Conservation (phyloP, 2,797 vertebrate species). For the Fringilla coelebs region DNA sequence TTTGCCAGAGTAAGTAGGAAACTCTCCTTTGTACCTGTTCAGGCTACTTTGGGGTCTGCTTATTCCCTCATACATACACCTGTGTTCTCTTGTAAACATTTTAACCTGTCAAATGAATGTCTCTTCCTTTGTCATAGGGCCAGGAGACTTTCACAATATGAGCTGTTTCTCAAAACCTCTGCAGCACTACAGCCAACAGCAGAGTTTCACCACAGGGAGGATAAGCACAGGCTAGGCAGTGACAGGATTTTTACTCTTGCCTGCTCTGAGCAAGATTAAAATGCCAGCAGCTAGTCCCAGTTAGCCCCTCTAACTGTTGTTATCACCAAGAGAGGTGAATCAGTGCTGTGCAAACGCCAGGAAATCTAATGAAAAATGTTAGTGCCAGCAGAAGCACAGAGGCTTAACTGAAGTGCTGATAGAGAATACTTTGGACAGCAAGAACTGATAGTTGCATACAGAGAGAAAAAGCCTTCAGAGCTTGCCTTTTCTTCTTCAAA, state of each 20-base stretch:
- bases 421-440: conserved; percentile 61
- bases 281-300: conserved; percentile 34
- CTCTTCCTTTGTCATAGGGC: conserved; percentile 55
- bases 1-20: not conserved
- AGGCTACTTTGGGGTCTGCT: not conserved
- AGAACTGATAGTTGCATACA: conserved; percentile 50
- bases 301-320: conserved; percentile 35
- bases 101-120: conserved; percentile 68
- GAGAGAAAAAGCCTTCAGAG: conserved; percentile 52
- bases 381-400: conserved; percentile 46
- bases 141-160: conserved; percentile 21
- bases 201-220: conserved; percentile 2
- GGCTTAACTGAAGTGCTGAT: conserved; percentile 69
- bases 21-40: not conserved
- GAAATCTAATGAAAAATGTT: conserved; percentile 56
- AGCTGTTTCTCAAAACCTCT: not conserved
- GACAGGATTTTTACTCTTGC: conserved; percentile 26
- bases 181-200: not conserved
- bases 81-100: conserved; percentile 55
- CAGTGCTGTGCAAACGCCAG: conserved; percentile 27
- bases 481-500: conserved; percentile 51
- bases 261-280: conserved; percentile 48
- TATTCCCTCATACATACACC: conserved; percentile 55
- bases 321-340: conserved; percentile 54
- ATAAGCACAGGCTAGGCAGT: not conserved